Conservation (phyloP, 2,888 invertebrate species). For the Drymonia ruficornis region DNA sequence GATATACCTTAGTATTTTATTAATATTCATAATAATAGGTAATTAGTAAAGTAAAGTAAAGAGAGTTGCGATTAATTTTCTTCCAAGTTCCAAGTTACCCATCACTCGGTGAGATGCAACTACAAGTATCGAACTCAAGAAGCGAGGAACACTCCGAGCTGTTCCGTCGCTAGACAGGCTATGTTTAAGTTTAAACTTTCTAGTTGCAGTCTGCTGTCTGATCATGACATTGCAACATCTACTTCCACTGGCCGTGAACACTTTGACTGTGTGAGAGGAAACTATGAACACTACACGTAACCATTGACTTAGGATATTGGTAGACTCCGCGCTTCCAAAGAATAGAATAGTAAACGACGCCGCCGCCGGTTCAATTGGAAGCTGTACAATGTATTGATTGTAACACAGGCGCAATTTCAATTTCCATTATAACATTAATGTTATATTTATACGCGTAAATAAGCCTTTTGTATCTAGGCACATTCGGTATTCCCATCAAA, state of each 20-base stretch:
- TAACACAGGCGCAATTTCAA: neutral
- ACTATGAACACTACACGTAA: too few relatives aligned
- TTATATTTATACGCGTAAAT: constrained; percentile 6
- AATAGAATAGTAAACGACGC: neutral
- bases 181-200: constrained; percentile 25
- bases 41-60: too few relatives aligned
- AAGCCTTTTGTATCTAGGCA: too few relatives aligned
- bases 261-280: constrained; percentile 5
- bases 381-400: neutral
- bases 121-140: constrained; percentile 2
- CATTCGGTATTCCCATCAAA: too few relatives aligned
- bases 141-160: neutral
- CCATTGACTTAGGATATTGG: too few relatives aligned
- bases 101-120: constrained; percentile 9
- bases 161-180: constrained; percentile 5
- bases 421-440: constrained; percentile 1
- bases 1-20: too few relatives aligned
- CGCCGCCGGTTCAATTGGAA: neutral
- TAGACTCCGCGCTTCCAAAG: too few relatives aligned
- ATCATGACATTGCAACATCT: constrained; percentile 8
- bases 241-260: constrained; percentile 12
- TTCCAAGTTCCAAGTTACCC: constrained; percentile 24
- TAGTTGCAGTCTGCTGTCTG: constrained; percentile 9
- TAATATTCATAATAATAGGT: too few relatives aligned
- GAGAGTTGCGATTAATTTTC: neutral